phyloP scores from a whole-genome alignment of 2,797 vertebrate species.

The Ctenopoma kingsleyae region DNA sequence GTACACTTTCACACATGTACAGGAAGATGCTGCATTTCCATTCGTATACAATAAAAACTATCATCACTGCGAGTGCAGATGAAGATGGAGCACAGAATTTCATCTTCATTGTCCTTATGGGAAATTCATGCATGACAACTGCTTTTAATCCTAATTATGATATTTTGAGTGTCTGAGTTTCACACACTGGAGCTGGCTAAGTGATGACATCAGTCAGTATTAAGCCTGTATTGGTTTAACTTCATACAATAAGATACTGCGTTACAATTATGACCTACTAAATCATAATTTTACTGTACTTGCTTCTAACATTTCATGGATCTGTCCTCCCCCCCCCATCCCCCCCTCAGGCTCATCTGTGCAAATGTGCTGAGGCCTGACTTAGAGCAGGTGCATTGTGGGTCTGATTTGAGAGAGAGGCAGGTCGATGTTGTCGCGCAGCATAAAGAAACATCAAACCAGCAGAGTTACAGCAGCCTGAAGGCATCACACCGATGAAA shows the following conservation, averaged over 20 bases:
- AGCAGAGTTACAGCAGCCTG: slow-evolving; percentile 65
- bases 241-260: background rate
- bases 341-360: slow-evolving; percentile 31
- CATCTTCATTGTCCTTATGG: background rate
- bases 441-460: slow-evolving; percentile 44
- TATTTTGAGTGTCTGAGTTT: background rate
- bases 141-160: background rate
- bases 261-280: background rate
- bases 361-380: slow-evolving; percentile 41
- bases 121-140: background rate
- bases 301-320: slow-evolving; percentile 2
- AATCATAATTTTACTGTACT: slow-evolving; percentile 7
- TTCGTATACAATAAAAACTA: background rate
- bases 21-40: too few relatives aligned
- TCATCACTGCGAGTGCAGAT: background rate
- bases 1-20: background rate
- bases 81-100: background rate
- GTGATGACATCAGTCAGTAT: too few relatives aligned
- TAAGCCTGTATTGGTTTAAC: background rate
- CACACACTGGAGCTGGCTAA: too few relatives aligned
- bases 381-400: slow-evolving; percentile 64
- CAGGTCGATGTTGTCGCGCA: slow-evolving; percentile 54
- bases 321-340: slow-evolving; percentile 13
- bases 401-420: slow-evolving; percentile 54
- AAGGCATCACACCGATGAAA: slow-evolving; percentile 48